A percentile compares a stretch with the other conserved stretches of the same genome.
Evolutionary conservation across 2,888 invertebrate species (phyloP).

Genomic region (Philhelius pedissequus): DNA sequence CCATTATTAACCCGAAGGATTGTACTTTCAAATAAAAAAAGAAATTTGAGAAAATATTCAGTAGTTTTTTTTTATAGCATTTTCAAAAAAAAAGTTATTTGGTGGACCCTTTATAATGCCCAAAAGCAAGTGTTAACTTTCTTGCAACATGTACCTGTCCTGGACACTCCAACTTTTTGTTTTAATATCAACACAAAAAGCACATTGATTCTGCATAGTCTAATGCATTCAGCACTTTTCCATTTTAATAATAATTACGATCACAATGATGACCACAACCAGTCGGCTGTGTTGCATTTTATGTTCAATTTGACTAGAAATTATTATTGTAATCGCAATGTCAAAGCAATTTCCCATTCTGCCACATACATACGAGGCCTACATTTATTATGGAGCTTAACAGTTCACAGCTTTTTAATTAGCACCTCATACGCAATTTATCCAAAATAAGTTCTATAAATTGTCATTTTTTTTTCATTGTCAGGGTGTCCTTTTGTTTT

Average conservation of each 20-base stretch:
- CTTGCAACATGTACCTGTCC: not conserved
- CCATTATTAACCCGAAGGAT: no score
- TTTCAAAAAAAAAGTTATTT: no score
- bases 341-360: slow-evolving; percentile 45
- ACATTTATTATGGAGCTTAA: slow-evolving; percentile 17
- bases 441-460: slow-evolving; percentile 44
- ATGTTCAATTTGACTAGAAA: slow-evolving; percentile 57
- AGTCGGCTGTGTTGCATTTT: slow-evolving; percentile 24
- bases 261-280: slow-evolving; percentile 27
- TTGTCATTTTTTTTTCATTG: not conserved
- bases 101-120: no score
- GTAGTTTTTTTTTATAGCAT: no score
- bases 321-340: slow-evolving; percentile 49
- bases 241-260: slow-evolving; percentile 44
- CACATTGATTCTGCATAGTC: not conserved
- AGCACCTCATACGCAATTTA: slow-evolving; percentile 62
- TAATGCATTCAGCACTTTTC: slow-evolving; percentile 44
- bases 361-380: not conserved
- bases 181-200: not conserved
- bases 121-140: not conserved
- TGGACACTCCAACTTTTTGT: not conserved
- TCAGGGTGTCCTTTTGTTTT: slow-evolving; percentile 36
- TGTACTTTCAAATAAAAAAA: no score
- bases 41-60: no score
- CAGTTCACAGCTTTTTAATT: slow-evolving; percentile 58